Conservation (phyloP, 2,797 vertebrate genomes). For the Pyrocephalus nanus region DNA sequence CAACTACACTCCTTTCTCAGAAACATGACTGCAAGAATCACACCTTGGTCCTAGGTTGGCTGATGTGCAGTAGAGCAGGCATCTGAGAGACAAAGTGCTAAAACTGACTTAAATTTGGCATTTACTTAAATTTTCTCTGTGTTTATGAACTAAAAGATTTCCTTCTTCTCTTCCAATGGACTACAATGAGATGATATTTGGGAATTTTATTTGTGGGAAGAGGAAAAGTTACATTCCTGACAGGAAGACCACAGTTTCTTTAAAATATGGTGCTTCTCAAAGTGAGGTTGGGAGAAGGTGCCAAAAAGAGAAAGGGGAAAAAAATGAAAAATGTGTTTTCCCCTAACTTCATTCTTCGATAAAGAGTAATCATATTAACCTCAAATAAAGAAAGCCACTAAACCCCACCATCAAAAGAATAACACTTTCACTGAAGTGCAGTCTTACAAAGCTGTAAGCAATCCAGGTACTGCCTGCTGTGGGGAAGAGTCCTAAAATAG, state of each 20-base stretch:
- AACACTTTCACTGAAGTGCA: neutral
- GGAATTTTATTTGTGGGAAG: neutral
- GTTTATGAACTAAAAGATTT: neutral
- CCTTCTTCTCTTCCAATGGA: neutral
- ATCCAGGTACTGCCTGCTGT: neutral
- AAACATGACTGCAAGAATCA: neutral
- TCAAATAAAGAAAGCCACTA: neutral
- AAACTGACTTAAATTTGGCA: neutral
- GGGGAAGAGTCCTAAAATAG: neutral
- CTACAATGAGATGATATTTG: neutral
- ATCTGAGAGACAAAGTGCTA: neutral
- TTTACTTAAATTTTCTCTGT: neutral
- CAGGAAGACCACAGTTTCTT: neutral
- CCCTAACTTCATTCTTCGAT: neutral
- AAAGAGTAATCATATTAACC: neutral
- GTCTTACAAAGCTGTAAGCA: neutral
- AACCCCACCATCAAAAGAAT: neutral
- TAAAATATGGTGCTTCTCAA: neutral
- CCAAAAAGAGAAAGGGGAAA: neutral
- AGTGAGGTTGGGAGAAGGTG: neutral
- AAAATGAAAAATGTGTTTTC: neutral
- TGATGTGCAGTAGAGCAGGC: fast-evolving
- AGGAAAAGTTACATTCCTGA: neutral
- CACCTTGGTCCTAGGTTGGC: neutral
- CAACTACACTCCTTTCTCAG: neutral